These are phyloP conservation scores for Andrena cerasifolii DNA, from an alignment of 1,140 invertebrate species.

Conservation along the genomic window DNA sequence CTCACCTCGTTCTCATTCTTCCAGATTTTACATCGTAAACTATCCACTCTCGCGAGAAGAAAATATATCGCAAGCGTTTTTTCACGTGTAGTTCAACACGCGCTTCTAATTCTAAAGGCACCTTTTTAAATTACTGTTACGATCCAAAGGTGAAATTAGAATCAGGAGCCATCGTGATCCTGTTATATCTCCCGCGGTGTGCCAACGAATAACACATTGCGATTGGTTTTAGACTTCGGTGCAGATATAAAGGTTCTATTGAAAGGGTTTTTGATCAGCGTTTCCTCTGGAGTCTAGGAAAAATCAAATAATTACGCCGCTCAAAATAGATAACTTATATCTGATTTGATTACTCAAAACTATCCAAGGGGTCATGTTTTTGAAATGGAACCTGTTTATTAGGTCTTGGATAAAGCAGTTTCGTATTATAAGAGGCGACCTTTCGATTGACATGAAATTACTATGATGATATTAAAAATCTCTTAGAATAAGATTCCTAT, in stretches of 20 bases:
- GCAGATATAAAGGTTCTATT: slow-evolving; percentile 26
- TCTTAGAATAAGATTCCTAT: slow-evolving; percentile 62
- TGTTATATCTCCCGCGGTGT: slow-evolving; percentile 31
- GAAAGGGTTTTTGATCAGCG: slow-evolving; percentile 19
- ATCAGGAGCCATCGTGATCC: slow-evolving; percentile 9
- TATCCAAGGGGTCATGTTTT: slow-evolving; percentile 16
- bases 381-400: slow-evolving; percentile 11
- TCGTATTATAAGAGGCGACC: slow-evolving; percentile 9
- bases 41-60: slow-evolving; percentile 37
- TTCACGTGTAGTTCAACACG: slow-evolving; percentile 31
- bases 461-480: slow-evolving; percentile 34
- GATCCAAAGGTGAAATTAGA: slow-evolving; percentile 38
- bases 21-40: slow-evolving; percentile 52
- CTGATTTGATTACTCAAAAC: slow-evolving; percentile 40
- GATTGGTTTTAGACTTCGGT: slow-evolving; percentile 34
- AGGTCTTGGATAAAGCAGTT: slow-evolving; percentile 33
- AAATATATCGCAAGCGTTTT: slow-evolving; percentile 47
- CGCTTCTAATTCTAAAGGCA: slow-evolving; percentile 38
- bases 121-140: slow-evolving; percentile 51
- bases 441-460: slow-evolving; percentile 39
- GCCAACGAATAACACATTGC: slow-evolving; percentile 29
- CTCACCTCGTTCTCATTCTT: slow-evolving; percentile 60
- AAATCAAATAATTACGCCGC: slow-evolving; percentile 53
- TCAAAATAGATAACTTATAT: slow-evolving; percentile 43
- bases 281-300: slow-evolving; percentile 45